phyloP scores from a whole-genome alignment of 2,888 invertebrate genomes.

The Apodemia zela region DNA sequence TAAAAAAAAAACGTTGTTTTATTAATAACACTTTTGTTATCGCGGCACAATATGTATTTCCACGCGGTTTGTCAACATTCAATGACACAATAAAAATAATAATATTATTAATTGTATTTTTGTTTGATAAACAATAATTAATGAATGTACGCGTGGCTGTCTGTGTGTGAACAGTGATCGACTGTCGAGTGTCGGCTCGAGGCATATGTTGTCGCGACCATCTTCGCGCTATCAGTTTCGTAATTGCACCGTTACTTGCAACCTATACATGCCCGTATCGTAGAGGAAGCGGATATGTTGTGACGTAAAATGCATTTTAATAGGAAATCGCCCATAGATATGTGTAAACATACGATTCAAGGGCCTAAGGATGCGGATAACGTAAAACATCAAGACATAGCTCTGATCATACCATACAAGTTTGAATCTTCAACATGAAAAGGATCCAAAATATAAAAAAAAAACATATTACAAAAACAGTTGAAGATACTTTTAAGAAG shows the following conservation, averaged over 20 bases:
- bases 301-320: constrained; percentile 6
- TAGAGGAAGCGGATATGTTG: constrained; percentile 33
- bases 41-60: constrained; percentile 26
- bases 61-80: constrained; percentile 30
- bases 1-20: constrained; percentile 28
- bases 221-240: constrained; percentile 55
- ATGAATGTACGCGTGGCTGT: constrained; percentile 38
- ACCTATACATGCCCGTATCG: constrained; percentile 27
- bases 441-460: no score
- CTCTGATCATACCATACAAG: no score
- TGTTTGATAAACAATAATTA: constrained; percentile 23
- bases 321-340: neutral
- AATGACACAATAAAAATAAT: constrained; percentile 7
- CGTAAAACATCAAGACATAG: no score
- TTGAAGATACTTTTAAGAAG: no score
- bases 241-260: constrained; percentile 50
- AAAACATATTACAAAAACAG: no score
- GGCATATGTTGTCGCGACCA: constrained; percentile 31
- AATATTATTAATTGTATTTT: constrained; percentile 7
- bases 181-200: constrained; percentile 45
- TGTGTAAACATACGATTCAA: neutral
- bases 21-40: constrained; percentile 34
- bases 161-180: constrained; percentile 44
- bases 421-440: no score
- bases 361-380: neutral